phyloP scores from a whole-genome alignment of 2,113 vertebrate species.

The Engystomops pustulosus region DNA sequence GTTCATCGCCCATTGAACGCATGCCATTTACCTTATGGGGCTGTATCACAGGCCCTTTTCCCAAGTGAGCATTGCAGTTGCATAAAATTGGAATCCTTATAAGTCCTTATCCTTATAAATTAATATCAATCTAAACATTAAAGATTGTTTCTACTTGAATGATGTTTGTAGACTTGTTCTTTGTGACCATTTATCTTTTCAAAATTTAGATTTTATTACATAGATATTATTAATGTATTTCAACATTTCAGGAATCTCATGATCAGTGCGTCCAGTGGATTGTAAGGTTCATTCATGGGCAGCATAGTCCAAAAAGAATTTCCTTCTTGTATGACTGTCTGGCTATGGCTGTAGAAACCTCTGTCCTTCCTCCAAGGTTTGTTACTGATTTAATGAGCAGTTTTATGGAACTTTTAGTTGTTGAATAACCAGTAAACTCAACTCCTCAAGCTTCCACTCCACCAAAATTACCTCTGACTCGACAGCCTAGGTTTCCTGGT shows the following conservation, averaged over 20 bases:
- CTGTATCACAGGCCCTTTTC: too few relatives aligned
- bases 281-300: slow-evolving; percentile 93
- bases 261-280: slow-evolving; percentile 98
- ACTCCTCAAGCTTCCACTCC: too few relatives aligned
- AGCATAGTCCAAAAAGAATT: slow-evolving; percentile 97
- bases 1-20: too few relatives aligned
- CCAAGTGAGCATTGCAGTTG: not conserved
- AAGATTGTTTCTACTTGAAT: too few relatives aligned
- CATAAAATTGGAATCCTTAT: too few relatives aligned
- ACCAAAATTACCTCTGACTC: too few relatives aligned
- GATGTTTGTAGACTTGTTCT: too few relatives aligned
- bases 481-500: too few relatives aligned
- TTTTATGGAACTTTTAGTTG: not conserved
- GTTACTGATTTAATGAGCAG: not conserved
- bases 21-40: too few relatives aligned
- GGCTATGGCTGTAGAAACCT: slow-evolving; percentile 95
- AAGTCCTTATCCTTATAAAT: too few relatives aligned
- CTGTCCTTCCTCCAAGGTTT: slow-evolving; percentile 90
- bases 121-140: too few relatives aligned
- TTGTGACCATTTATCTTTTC: not conserved
- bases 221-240: not conserved
- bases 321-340: slow-evolving; percentile 97
- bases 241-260: slow-evolving; percentile 85
- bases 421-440: too few relatives aligned
- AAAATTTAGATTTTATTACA: not conserved